phyloP scores from a whole-genome alignment of 2,888 invertebrate species.

The Phorcus lineatus region DNA sequence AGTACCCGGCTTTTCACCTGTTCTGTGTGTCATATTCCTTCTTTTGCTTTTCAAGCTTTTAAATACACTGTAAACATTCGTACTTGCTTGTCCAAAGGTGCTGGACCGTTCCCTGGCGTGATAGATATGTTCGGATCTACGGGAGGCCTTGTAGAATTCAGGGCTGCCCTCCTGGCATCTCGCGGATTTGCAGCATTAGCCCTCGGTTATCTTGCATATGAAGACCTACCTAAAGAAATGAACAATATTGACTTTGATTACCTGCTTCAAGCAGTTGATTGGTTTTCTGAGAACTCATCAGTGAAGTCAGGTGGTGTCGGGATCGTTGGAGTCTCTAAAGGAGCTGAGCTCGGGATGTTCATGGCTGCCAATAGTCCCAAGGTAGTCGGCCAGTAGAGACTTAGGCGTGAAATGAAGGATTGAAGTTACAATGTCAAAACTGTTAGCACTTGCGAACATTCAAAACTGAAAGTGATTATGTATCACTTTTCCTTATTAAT shows the following conservation, averaged over 20 bases:
- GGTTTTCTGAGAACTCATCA: neutral
- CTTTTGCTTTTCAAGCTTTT: too few species aligned
- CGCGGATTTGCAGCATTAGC: conserved; percentile 12
- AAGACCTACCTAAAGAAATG: conserved; percentile 40
- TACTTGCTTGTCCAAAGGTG: neutral
- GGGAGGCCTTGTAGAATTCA: conserved; percentile 15
- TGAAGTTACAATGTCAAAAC: neutral
- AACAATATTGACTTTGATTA: conserved; percentile 43
- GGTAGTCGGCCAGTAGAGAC: neutral
- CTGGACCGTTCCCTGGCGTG: neutral
- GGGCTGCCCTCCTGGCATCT: conserved; percentile 22
- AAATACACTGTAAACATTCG: too few species aligned
- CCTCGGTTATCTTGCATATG: conserved; percentile 10
- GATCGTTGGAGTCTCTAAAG: conserved; percentile 2
- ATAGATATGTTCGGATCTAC: conserved; percentile 20
- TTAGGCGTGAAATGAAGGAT: neutral
- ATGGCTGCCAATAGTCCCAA: neutral
- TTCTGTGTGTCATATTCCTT: too few species aligned
- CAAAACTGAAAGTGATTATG: too few species aligned
- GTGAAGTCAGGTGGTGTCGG: neutral
- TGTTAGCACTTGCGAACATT: too few species aligned
- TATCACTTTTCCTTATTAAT: too few species aligned
- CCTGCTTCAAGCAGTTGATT: conserved; percentile 33
- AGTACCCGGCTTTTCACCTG: too few species aligned
- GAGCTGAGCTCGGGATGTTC: neutral